Base-by-base conservation (phyloP, 2,888 invertebrate species). In the Allygus modestus region DNA sequence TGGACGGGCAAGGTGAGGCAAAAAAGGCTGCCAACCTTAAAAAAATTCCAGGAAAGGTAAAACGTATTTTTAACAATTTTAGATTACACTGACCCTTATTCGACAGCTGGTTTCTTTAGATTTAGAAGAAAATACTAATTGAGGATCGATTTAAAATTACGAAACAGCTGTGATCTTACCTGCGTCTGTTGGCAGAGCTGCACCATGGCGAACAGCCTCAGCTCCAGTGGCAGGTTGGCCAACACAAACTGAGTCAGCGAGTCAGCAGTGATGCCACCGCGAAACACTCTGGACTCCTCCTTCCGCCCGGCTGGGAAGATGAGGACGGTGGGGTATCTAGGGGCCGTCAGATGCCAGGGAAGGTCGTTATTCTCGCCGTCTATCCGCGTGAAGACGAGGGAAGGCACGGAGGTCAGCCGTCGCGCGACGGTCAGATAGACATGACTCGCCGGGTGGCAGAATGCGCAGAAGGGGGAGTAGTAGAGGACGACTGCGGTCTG, bases 341-440 rank as follows among this genome's bases (percentile, higher is more conserved):
- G 93, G 92, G 96, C 95, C 61, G 95, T 95, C 90, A 94, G 96
- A 89, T 95, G 94, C 97, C 97, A 97, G 0, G 97, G 96, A 87
- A 98, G 92, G 91, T 97, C 96, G 92, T 98, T 97, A 0, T 93
- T 92, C 88, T 95, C 94, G 26, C 95, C 96, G 91, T 98, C 96
- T 51, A 98, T 94, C 23, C 96, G 92, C 28, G 94, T 93, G 88
- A 95, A 94, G 84, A 90, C 88, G 7, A 94, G 87, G 84, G 90
- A 89, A 86, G 92, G 90, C 87, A 92, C 91, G 88, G 91, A 88
- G 85, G 91, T 89, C 86, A 94, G 92, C 90, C 94, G 92, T 88
- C 93, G 92, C 82, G 95, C 94, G 81, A 94, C 92, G 69, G 93
- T 93, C 84, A 95, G 91, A 88, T 95, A 93, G 43, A 94, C 93